Conservation (phyloP, 2,888 invertebrate genomes). For the Malachius bipustulatus region DNA sequence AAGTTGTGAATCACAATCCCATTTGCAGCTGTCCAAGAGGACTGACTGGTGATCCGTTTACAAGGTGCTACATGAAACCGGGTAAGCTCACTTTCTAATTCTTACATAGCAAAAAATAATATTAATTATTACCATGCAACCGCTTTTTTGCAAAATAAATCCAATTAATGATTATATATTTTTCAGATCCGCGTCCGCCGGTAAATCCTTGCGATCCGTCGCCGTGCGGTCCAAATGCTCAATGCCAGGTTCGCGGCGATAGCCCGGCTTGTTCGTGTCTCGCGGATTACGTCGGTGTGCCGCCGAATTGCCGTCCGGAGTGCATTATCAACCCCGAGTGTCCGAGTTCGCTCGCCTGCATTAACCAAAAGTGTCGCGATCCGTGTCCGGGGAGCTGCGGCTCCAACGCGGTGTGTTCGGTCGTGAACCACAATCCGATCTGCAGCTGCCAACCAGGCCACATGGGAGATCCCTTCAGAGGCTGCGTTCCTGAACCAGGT, state of each 20-base stretch:
- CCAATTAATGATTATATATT: too few relatives aligned
- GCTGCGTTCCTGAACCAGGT: conserved; percentile 50
- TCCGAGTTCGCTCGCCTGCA: conserved; percentile 52
- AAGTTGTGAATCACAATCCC: conserved; percentile 68
- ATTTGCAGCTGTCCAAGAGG: conserved; percentile 62
- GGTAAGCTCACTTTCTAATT: conserved; percentile 17
- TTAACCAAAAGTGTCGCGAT: conserved; percentile 58
- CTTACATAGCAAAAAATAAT: neutral
- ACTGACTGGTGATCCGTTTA: conserved; percentile 65
- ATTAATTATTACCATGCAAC: neutral
- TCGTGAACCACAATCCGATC: conserved; percentile 60
- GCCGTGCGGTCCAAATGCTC: conserved; percentile 51
- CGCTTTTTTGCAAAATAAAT: too few relatives aligned
- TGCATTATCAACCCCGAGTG: conserved; percentile 63
- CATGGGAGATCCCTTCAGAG: conserved; percentile 68
- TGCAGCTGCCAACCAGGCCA: conserved; percentile 58
- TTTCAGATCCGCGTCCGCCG: conserved; percentile 28
- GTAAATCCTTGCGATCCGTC: conserved; percentile 54
- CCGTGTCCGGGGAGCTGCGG: conserved; percentile 57
- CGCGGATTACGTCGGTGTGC: conserved; percentile 47
- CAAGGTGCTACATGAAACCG: conserved; percentile 47
- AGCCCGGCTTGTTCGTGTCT: conserved; percentile 48
- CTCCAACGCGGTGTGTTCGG: conserved; percentile 54
- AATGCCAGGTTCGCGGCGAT: conserved; percentile 36
- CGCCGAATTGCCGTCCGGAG: conserved; percentile 58